These are phyloP conservation scores for Alectoris magna DNA, from an alignment of 2,797 vertebrate species.

Conservation along the genomic window DNA sequence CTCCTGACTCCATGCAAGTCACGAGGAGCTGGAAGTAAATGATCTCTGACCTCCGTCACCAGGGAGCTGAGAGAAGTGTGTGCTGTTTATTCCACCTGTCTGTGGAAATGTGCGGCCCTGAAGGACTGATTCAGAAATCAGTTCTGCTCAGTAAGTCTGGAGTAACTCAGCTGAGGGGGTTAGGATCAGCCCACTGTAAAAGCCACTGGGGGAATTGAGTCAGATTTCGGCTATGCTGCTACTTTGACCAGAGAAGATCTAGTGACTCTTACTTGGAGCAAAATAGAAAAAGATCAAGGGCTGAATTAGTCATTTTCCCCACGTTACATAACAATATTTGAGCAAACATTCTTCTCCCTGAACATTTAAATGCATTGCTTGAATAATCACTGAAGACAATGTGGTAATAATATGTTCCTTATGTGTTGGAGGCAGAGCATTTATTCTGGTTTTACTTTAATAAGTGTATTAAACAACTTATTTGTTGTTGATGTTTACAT, in stretches of 20 bases:
- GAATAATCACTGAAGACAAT: constrained; percentile 67
- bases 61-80: neutral
- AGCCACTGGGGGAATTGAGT: constrained; percentile 12
- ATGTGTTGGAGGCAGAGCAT: constrained; percentile 62
- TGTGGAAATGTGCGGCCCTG: constrained; percentile 1
- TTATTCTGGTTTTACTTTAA: constrained; percentile 55
- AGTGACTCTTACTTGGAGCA: constrained; percentile 60
- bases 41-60: neutral
- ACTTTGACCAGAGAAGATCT: constrained; percentile 12
- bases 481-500: constrained; percentile 51
- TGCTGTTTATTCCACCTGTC: constrained; percentile 46
- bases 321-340: constrained; percentile 72
- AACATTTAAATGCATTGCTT: constrained; percentile 62
- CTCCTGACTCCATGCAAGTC: neutral
- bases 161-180: neutral
- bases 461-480: constrained; percentile 33
- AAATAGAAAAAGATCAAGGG: constrained; percentile 43
- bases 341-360: constrained; percentile 70
- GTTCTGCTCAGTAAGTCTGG: constrained; percentile 21
- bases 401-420: constrained; percentile 67
- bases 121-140: constrained; percentile 37
- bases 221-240: constrained; percentile 9
- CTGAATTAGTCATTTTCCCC: constrained; percentile 63
- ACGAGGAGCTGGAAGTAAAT: constrained; percentile 19
- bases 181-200: neutral